Percentiles rank a stretch among this genome's conserved stretches.
Evolutionary conservation across 2,797 vertebrate species (phyloP).

Genomic region (Menidia menidia): DNA sequence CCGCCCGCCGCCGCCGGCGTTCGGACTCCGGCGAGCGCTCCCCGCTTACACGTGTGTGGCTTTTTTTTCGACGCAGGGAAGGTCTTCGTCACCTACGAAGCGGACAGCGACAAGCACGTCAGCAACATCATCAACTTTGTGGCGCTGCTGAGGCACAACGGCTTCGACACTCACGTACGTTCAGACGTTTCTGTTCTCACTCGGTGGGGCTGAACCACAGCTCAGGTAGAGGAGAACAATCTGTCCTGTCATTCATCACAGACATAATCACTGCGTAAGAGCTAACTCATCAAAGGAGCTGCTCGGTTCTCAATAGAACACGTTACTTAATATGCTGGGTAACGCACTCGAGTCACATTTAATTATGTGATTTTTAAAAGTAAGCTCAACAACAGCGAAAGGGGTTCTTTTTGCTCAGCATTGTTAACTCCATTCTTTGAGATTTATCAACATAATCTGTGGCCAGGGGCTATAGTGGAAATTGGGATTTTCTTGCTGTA

Average conservation of each 20-base stretch:
- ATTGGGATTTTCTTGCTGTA: too few relatives aligned
- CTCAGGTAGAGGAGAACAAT: too few relatives aligned
- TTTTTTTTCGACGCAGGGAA: constrained; percentile 66
- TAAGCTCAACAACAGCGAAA: neutral
- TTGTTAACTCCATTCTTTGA: neutral
- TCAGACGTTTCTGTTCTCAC: too few relatives aligned
- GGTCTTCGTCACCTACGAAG: constrained; percentile 86
- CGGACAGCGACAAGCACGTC: constrained; percentile 83
- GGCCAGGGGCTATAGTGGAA: too few relatives aligned
- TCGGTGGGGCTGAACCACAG: too few relatives aligned
- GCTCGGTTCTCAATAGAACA: too few relatives aligned
- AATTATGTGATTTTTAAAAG: too few relatives aligned
- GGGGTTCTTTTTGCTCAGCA: neutral
- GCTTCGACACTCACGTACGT: constrained; percentile 86
- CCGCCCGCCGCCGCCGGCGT: fast-evolving
- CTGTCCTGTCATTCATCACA: too few relatives aligned
- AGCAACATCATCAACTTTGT: constrained; percentile 87
- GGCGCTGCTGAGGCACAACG: constrained; percentile 84
- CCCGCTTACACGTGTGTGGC: neutral
- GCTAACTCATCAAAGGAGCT: too few relatives aligned
- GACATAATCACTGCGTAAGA: too few relatives aligned
- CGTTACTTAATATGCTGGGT: too few relatives aligned
- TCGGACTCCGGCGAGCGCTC: fast-evolving
- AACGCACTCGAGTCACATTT: too few relatives aligned
- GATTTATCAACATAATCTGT: neutral